These are phyloP conservation scores for Morus bassanus DNA, from an alignment of 2,797 vertebrate species.

Conservation along the genomic window DNA sequence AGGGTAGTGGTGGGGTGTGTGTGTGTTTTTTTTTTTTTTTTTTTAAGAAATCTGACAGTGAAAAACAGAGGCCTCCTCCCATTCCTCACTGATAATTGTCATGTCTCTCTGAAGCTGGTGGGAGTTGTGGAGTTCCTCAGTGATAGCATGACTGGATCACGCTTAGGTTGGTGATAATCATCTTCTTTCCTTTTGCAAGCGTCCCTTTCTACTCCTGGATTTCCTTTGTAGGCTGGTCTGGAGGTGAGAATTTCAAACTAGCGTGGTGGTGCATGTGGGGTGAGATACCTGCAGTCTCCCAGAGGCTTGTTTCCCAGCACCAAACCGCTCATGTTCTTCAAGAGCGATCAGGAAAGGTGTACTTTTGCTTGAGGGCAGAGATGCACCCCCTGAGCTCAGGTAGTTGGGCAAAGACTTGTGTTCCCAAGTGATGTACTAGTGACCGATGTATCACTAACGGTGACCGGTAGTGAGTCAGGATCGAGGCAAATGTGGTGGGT, in stretches of 20 bases:
- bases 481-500: background rate
- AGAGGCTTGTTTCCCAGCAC: background rate
- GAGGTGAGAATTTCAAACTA: background rate
- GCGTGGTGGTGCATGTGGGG: rapidly evolving
- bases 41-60: background rate
- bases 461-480: background rate
- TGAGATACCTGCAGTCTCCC: background rate
- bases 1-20: background rate
- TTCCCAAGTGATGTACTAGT: background rate
- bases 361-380: background rate
- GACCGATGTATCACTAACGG: background rate
- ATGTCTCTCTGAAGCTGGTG: background rate
- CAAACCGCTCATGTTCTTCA: rapidly evolving
- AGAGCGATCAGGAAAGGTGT: background rate
- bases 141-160: rapidly evolving
- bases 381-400: rapidly evolving
- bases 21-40: background rate
- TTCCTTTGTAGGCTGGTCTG: background rate
- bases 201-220: background rate
- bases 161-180: rapidly evolving
- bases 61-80: background rate
- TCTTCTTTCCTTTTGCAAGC: background rate
- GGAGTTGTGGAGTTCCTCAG: background rate
- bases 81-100: background rate
- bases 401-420: background rate